phyloP scores from a whole-genome alignment of 2,797 vertebrate species.

The Arrhamphus sclerolepis region DNA sequence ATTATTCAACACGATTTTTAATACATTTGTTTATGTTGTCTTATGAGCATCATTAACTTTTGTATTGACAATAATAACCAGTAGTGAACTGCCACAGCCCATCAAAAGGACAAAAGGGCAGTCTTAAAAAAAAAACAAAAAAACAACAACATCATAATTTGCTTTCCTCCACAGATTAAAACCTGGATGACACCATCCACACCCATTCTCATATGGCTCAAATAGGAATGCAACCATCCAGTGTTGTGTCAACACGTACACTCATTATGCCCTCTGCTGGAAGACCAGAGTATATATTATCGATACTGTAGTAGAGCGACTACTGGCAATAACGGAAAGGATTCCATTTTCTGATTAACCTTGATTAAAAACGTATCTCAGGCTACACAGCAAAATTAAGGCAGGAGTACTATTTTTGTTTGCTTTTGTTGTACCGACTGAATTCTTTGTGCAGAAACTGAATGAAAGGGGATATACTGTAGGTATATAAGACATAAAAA shows the following conservation, averaged over 20 bases:
- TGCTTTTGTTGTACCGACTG: conserved; percentile 20
- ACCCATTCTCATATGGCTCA: conserved; percentile 24
- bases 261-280: conserved; percentile 40
- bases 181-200: neutral
- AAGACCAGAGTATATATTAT: conserved; percentile 5
- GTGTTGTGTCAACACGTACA: neutral
- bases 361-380: conserved; percentile 21
- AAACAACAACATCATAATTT: too few relatives aligned
- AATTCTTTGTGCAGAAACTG: conserved; percentile 22
- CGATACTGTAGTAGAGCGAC: neutral
- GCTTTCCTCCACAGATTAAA: neutral
- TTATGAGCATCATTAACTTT: conserved; percentile 1
- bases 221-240: conserved; percentile 1
- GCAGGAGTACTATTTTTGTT: conserved; percentile 37
- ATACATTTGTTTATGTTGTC: conserved; percentile 6
- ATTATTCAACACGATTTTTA: conserved; percentile 4
- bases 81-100: conserved; percentile 14
- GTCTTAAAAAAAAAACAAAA: neutral
- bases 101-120: neutral
- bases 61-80: neutral
- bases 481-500: conserved; percentile 30
- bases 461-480: conserved; percentile 7
- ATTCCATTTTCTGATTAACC: conserved; percentile 25
- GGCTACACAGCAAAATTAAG: conserved; percentile 41
- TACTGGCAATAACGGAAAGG: conserved; percentile 17